These are phyloP conservation scores for Celastrina argiolus DNA, from an alignment of 2,888 invertebrate species.

Conservation along the genomic window DNA sequence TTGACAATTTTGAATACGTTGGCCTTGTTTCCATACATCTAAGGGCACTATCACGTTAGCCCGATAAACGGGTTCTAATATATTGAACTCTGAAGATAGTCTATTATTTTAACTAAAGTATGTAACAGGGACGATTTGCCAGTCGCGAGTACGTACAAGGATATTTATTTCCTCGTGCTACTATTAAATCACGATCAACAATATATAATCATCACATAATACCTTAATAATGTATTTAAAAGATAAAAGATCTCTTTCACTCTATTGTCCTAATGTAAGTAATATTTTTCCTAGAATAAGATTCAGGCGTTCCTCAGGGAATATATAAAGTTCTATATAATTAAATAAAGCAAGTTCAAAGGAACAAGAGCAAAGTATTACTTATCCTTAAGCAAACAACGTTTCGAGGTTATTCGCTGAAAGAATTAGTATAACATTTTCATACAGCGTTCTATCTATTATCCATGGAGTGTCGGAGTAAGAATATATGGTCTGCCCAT, in stretches of 20 bases:
- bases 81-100: background rate
- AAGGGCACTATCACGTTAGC: background rate
- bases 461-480: too few relatives aligned
- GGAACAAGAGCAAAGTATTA: background rate
- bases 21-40: slow-evolving; percentile 26
- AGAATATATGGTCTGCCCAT: too few relatives aligned
- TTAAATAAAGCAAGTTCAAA: background rate
- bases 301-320: background rate
- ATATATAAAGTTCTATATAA: background rate
- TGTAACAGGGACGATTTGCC: background rate
- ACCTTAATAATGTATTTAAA: too few relatives aligned
- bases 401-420: background rate
- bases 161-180: background rate
- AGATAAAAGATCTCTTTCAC: too few relatives aligned
- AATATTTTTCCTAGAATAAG: background rate
- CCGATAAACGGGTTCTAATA: background rate
- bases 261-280: background rate
- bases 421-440: background rate
- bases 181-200: background rate
- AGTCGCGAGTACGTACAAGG: background rate
- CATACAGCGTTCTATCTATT: background rate
- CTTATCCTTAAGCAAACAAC: background rate
- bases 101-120: background rate
- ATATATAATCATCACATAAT: too few relatives aligned
- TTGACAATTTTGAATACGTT: slow-evolving; percentile 32